Evolutionary conservation across 2,113 vertebrate genomes (phyloP).

Genomic region (Antechinus stuartii): DNA sequence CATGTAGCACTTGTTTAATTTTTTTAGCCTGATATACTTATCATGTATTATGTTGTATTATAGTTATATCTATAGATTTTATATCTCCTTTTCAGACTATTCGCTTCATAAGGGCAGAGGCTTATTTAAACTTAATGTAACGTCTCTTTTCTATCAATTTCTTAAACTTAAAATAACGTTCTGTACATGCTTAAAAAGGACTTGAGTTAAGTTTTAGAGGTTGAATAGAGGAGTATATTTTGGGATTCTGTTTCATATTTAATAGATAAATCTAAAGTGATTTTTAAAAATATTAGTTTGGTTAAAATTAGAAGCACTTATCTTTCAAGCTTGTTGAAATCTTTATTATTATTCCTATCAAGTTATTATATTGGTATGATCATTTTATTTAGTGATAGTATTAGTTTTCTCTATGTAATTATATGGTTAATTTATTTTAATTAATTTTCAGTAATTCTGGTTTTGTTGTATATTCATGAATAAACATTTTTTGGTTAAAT

Average conservation of each 20-base stretch:
- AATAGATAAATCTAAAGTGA: not conserved
- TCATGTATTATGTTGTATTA: not conserved
- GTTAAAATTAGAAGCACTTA: constrained; percentile 10
- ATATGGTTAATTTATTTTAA: constrained; percentile 36
- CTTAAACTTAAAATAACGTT: not conserved
- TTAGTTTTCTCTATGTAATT: constrained; percentile 53
- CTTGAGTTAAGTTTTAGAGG: not conserved
- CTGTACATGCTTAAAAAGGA: not conserved
- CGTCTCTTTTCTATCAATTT: not conserved
- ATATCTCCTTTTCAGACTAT: not conserved
- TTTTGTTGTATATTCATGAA: constrained; percentile 48
- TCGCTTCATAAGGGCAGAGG: not conserved
- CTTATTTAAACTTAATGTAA: not conserved
- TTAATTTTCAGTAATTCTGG: constrained; percentile 26
- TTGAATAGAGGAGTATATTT: not conserved
- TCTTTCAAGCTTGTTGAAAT: constrained; percentile 37
- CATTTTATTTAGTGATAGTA: not conserved
- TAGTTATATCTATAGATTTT: not conserved
- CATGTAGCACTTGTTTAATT: not conserved
- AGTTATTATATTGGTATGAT: not conserved
- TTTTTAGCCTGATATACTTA: not conserved
- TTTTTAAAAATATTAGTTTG: constrained; percentile 14
- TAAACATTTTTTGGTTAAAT: constrained; percentile 42
- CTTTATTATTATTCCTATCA: constrained; percentile 35
- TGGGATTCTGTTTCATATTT: not conserved